A percentile compares a stretch with the other conserved stretches of the same genome.
phyloP scores from a whole-genome alignment of 2,888 invertebrate species.

The Macaria liturata region DNA sequence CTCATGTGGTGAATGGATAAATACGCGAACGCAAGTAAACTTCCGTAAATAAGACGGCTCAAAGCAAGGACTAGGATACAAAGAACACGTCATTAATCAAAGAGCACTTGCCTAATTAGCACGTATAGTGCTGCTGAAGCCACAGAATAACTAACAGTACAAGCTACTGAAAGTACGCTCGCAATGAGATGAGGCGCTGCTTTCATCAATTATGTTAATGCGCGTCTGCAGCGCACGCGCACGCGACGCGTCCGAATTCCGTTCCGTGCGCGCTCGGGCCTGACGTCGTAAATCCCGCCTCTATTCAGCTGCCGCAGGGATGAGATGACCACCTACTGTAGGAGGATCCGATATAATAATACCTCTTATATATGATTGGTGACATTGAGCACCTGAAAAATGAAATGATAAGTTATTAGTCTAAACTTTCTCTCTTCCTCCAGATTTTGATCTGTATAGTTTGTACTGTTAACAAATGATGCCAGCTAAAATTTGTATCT shows the following conservation, averaged over 20 bases:
- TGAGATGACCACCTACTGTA: not conserved
- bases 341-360: not conserved
- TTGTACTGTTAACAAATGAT: not conserved
- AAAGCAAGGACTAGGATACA: too few species aligned
- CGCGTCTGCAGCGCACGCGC: slow-evolving; percentile 41
- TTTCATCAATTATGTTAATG: slow-evolving; percentile 81
- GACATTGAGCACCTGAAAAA: too few species aligned
- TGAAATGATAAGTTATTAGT: too few species aligned
- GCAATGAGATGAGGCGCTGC: slow-evolving; percentile 46
- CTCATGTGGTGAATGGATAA: too few species aligned
- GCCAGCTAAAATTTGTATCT: not conserved
- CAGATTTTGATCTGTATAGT: not conserved
- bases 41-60: too few species aligned
- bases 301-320: slow-evolving; percentile 16
- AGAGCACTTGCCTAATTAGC: too few species aligned
- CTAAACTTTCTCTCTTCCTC: too few species aligned
- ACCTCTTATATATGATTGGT: not conserved
- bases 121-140: too few species aligned
- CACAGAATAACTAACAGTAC: too few species aligned
- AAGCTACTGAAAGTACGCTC: too few species aligned
- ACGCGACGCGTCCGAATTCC: slow-evolving; percentile 71
- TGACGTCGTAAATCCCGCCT: slow-evolving; percentile 46
- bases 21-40: too few species aligned
- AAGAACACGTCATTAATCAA: too few species aligned
- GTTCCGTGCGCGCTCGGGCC: slow-evolving; percentile 39